A percentile compares a stretch with the other conserved stretches of the same genome.
These are phyloP conservation scores for Magallana ariakensis DNA, from an alignment of 1,140 invertebrate species.

Conservation along the genomic window DNA sequence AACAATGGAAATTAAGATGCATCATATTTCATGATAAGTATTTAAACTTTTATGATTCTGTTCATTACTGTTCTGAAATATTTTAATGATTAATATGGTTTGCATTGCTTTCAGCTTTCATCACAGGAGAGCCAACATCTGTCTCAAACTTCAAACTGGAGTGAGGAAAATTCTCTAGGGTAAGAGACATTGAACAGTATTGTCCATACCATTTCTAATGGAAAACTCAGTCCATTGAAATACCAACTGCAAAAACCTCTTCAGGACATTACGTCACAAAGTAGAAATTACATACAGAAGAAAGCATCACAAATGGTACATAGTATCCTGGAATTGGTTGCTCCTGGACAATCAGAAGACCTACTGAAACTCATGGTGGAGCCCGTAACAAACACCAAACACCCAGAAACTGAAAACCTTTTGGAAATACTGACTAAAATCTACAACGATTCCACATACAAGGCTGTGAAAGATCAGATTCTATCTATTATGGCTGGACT, in stretches of 20 bases:
- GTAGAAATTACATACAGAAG: not conserved
- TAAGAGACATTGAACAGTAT: not conserved
- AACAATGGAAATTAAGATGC: not conserved
- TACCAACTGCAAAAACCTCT: not conserved
- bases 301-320: not conserved
- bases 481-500: slow-evolving; percentile 13
- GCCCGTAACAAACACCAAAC: not conserved
- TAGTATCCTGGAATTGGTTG: not conserved
- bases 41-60: not conserved
- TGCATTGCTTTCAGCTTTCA: not conserved
- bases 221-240: slow-evolving; percentile 10
- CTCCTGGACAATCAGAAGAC: slow-evolving; percentile 5
- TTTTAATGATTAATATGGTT: not conserved
- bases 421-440: not conserved
- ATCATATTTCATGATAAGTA: not conserved
- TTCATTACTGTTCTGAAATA: not conserved
- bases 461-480: slow-evolving; percentile 14
- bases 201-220: not conserved
- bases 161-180: slow-evolving; percentile 5
- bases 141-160: slow-evolving; percentile 28
- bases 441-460: not conserved
- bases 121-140: slow-evolving; percentile 20
- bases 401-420: not conserved
- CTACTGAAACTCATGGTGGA: slow-evolving; percentile 3
- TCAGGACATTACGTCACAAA: not conserved